Base-by-base conservation (phyloP, 2,888 invertebrate genomes). In the Imbricaverruca yamaguchii region DNA sequence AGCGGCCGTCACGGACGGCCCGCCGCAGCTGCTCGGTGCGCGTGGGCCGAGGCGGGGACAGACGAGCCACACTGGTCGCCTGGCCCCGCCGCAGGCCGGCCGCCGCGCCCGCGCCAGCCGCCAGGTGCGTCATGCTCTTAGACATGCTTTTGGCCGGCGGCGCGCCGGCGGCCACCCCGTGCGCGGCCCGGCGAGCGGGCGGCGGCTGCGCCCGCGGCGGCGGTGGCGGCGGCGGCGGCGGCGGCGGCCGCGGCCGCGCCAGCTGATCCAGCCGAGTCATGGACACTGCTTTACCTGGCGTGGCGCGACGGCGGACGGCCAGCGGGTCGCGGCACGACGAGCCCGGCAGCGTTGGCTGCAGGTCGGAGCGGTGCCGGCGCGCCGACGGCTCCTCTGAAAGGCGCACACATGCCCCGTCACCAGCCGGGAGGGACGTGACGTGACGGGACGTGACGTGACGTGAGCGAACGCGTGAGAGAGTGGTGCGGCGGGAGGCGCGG, bases 241-340 rank as follows among this genome's bases (percentile, higher is more conserved):
- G 85, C 90, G 89, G 85, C 83, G 80, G 61, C 84, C 86, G 83
- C 90, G 90, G 85, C 90, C 89, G 85, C 85, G 93, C 90, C 88
- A 93, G 90, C 87, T 92, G 92, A 91, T 96, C 95, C 90, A 96
- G 92, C 85, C 95, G 92, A 87, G 95, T 93, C 95, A 95, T 94
- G 88, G 95, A 95, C 90, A 93, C 93, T 87, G 95, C 95, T 91
- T 95, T 94, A 91, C 92, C 92, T 92, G 91, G 91, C 79, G 83
- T 80, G 69, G 12, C 59, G 39, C 82, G 83, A 74, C 83, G 84
- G 55, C 83, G 81, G 61, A 82, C 81, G 53, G 84, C 85, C 87
- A 85, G 86, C 87, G 87, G 85, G 86, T 77, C 86, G 80, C 85
- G 86, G 86, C 92, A 92, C 85, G 92, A 89, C 83, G 92, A 90